Conservation (phyloP, 1,140 invertebrate genomes). For the Tribolium castaneum region DNA sequence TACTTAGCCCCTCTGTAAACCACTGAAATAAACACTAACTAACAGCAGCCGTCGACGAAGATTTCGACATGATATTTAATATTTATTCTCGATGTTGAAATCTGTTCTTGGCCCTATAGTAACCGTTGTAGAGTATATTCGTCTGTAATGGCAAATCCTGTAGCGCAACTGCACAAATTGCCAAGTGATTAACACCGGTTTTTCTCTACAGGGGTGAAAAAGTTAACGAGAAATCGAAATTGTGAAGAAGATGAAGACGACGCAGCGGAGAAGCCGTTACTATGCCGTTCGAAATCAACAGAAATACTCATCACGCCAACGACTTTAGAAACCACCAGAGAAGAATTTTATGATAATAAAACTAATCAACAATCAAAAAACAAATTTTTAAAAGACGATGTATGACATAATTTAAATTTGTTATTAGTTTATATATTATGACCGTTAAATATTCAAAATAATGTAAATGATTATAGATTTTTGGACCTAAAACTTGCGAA, state of each 20-base stretch:
- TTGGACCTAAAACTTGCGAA: neutral
- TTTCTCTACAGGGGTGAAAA: neutral
- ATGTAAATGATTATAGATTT: neutral
- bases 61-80: too few species aligned
- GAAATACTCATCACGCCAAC: slow-evolving; percentile 55
- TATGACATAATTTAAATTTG: slow-evolving; percentile 16
- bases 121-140: neutral
- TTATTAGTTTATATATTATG: too few species aligned
- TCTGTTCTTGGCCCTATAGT: too few species aligned
- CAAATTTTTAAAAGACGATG: slow-evolving; percentile 40
- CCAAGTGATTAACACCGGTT: neutral
- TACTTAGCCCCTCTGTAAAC: too few species aligned
- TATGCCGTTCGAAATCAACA: slow-evolving; percentile 45
- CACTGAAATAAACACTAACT: too few species aligned
- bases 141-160: neutral
- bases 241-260: slow-evolving; percentile 43
- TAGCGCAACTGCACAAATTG: neutral
- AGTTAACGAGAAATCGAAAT: neutral
- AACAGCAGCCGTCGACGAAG: too few species aligned
- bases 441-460: too few species aligned
- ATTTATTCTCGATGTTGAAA: too few species aligned
- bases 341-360: slow-evolving; percentile 48
- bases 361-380: slow-evolving; percentile 42
- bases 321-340: slow-evolving; percentile 48
- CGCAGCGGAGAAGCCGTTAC: slow-evolving; percentile 45